phyloP scores from a whole-genome alignment of 2,888 invertebrate genomes.

The Andrena trimmerana region DNA sequence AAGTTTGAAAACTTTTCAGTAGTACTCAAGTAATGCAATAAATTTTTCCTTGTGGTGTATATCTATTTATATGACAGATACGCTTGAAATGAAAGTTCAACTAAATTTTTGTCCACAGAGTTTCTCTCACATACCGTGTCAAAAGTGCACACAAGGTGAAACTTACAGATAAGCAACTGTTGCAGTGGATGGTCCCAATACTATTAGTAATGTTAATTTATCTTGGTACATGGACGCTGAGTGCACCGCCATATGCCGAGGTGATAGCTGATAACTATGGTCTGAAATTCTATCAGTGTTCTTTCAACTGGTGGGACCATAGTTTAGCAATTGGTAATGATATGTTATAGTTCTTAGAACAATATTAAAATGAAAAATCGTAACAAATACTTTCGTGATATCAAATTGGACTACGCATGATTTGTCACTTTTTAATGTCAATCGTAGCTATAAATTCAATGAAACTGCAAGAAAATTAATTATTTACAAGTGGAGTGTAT shows the following conservation, averaged over 20 bases:
- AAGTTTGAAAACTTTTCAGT: no score
- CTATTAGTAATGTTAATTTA: constrained; percentile 95
- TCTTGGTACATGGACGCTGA: constrained; percentile 95
- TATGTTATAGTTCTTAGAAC: background rate
- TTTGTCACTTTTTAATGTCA: background rate
- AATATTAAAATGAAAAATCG: background rate
- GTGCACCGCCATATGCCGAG: constrained; percentile 93
- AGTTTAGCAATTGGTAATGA: constrained; percentile 93
- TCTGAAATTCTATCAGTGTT: constrained; percentile 95
- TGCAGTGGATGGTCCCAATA: constrained; percentile 97
- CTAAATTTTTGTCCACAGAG: constrained; percentile 86
- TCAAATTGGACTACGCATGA: background rate
- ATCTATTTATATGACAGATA: no score
- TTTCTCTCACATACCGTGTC: constrained; percentile 96
- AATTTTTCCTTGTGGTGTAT: no score
- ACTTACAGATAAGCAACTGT: constrained; percentile 95
- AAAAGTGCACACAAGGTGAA: constrained; percentile 97
- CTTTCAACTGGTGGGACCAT: constrained; percentile 98
- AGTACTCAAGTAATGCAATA: no score
- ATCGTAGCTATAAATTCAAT: background rate
- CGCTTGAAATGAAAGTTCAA: background rate
- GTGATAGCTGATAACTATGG: constrained; percentile 91
- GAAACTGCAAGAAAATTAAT: background rate
- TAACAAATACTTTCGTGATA: background rate
- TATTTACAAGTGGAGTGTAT: background rate